Evolutionary conservation across 2,113 vertebrate species (phyloP), one percentile per base, ranked within the genome.

Genomic region (Alethe diademata): DNA sequence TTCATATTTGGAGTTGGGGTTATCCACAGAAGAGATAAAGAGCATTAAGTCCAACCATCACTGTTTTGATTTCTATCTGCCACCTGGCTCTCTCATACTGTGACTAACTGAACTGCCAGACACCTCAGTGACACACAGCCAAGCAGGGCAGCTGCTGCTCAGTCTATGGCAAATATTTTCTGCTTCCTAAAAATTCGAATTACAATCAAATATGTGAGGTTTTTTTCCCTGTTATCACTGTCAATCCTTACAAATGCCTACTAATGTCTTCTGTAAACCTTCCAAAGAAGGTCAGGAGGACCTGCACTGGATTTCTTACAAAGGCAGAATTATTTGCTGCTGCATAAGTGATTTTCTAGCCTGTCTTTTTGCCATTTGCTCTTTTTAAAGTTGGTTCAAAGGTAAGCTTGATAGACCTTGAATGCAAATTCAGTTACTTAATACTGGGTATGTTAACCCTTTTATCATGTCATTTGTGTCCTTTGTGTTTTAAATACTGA

Each of bases 321-420:
- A 69, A 58, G 51, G 56, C 56, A 81, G 42, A 83, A 75, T 62
- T 74, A 69, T 50, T 84, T 78, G 26, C 56, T 64, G 62, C 45
- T 79, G 53, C 8, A 9, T 19, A 25, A 19, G n/a, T 69, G 23
- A 62, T 93, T 89, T 95, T 85, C 60, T 78, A 47, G 33, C 60
- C 31, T 74, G 64, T 60, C 10, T 53, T 83, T 94, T 67, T 91
- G 28, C 45, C 45, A 71, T 31, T 85, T 78, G 72, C 11, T 74
- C 31, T 88, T 81, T 83, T 91, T 43, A 5, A 86, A 72, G 22
- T 56, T 71, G 23, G 92, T 91, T 91, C 93, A 96, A 96, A 97
- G 94, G 91, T 95, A 78, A 81, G 79, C 45, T 73, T 40, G 36
- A 64, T 56, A 81, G 56, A 92, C 86, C 36, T 93, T 92, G 76